Evolutionary conservation across 2,113 vertebrate species (phyloP).

Genomic region (Oceanites oceanicus): DNA sequence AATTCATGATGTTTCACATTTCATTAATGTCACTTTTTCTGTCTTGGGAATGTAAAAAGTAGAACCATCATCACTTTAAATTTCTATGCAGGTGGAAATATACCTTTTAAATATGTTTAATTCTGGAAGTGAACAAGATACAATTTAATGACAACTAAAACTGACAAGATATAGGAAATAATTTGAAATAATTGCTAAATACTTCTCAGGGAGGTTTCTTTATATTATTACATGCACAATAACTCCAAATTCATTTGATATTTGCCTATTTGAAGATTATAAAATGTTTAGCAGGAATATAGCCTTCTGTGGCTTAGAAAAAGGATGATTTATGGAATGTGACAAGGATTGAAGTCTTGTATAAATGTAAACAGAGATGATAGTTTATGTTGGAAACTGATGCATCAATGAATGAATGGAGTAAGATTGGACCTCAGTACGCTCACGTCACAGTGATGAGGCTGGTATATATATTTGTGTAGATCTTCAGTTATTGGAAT

Average conservation of each 20-base stretch:
- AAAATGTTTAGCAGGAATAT: not conserved
- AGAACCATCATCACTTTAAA: not conserved
- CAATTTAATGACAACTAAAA: not conserved
- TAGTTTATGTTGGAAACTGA: not conserved
- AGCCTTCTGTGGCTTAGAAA: not conserved
- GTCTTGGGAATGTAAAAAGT: not conserved
- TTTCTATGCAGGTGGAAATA: not conserved
- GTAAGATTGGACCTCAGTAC: not conserved
- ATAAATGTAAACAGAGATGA: not conserved
- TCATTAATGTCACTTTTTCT: slow-evolving; percentile 58
- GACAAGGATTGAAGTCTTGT: not conserved
- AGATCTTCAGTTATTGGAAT: not conserved
- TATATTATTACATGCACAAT: not conserved
- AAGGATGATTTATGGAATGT: not conserved
- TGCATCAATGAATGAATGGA: not conserved
- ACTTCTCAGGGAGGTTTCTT: not conserved
- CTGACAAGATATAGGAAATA: not conserved
- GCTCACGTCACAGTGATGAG: not conserved
- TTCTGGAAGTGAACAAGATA: not conserved
- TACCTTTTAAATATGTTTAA: not conserved
- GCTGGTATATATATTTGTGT: not conserved
- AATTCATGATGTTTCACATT: slow-evolving; percentile 63
- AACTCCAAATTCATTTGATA: not conserved
- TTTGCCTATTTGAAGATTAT: not conserved
- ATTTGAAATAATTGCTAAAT: not conserved